Evolutionary conservation across 2,888 invertebrate species (phyloP).

Genomic region (Aleiodes alternator): DNA sequence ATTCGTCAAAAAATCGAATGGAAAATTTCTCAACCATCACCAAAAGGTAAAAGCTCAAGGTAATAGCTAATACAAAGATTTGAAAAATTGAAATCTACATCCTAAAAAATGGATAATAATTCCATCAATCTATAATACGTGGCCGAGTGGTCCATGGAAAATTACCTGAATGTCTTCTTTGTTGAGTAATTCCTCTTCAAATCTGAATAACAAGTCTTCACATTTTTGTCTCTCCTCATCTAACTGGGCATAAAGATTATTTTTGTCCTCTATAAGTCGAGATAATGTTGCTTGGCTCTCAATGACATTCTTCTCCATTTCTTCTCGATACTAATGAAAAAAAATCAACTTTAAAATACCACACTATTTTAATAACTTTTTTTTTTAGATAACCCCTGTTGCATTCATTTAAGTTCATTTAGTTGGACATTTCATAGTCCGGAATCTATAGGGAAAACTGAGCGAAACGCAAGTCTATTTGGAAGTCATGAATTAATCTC

Average conservation of each 20-base stretch:
- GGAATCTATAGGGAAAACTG: too few relatives aligned
- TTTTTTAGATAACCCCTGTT: neutral
- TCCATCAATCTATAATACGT: too few relatives aligned
- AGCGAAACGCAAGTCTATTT: too few relatives aligned
- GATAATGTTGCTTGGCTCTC: slow-evolving; percentile 78
- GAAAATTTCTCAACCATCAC: slow-evolving; percentile 15
- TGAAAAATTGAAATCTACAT: too few relatives aligned
- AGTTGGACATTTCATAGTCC: too few relatives aligned
- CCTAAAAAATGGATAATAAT: too few relatives aligned
- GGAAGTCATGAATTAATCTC: too few relatives aligned
- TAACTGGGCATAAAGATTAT: slow-evolving; percentile 78
- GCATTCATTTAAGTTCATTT: neutral
- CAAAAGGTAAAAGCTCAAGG: neutral
- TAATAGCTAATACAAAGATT: neutral
- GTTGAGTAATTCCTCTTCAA: slow-evolving; percentile 93
- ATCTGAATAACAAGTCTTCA: slow-evolving; percentile 92
- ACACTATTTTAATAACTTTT: neutral
- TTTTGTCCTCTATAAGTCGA: slow-evolving; percentile 75
- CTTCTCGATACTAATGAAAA: slow-evolving; percentile 76
- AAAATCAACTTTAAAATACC: slow-evolving; percentile 20
- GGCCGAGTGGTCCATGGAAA: neutral
- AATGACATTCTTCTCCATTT: slow-evolving; percentile 78
- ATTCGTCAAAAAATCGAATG: neutral
- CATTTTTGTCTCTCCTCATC: slow-evolving; percentile 88
- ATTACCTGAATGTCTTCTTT: slow-evolving; percentile 91